A percentile compares a stretch with the other conserved stretches of the same genome.
Conservation (phyloP, 2,113 vertebrate species). For the Vanacampus margaritifer region DNA sequence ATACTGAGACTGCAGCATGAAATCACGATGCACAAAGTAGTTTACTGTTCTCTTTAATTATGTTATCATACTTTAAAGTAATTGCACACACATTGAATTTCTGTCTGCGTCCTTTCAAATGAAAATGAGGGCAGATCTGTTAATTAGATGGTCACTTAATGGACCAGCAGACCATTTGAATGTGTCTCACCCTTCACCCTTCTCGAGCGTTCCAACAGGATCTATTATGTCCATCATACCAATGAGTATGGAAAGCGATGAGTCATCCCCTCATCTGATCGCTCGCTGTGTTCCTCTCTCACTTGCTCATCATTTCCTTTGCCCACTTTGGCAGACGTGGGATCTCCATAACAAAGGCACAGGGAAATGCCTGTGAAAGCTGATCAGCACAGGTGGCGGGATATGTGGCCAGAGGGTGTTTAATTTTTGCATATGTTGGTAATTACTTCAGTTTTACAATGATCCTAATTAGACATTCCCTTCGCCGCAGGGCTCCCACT, state of each 20-base stretch:
- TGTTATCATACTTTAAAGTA: background rate
- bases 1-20: no score
- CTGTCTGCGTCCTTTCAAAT: background rate
- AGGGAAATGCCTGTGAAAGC: constrained; percentile 34
- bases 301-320: constrained; percentile 4
- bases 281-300: constrained; percentile 3
- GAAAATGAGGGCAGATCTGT: background rate
- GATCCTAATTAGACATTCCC: constrained; percentile 22
- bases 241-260: constrained; percentile 6
- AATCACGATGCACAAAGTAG: no score
- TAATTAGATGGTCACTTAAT: background rate
- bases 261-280: constrained; percentile 25
- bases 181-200: background rate
- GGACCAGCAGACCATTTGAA: constrained; percentile 2
- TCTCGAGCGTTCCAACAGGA: background rate
- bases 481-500: constrained; percentile 1
- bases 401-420: constrained; percentile 9
- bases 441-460: constrained; percentile 18
- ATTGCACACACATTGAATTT: background rate
- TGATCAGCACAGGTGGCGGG: constrained; percentile 17
- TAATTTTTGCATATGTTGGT: constrained; percentile 21
- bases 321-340: constrained; percentile 20
- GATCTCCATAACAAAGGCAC: constrained; percentile 34
- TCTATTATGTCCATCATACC: constrained; percentile 2
- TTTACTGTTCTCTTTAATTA: no score